Conservation (phyloP, 2,113 vertebrate genomes). For the Gymnocephalus cernua region DNA sequence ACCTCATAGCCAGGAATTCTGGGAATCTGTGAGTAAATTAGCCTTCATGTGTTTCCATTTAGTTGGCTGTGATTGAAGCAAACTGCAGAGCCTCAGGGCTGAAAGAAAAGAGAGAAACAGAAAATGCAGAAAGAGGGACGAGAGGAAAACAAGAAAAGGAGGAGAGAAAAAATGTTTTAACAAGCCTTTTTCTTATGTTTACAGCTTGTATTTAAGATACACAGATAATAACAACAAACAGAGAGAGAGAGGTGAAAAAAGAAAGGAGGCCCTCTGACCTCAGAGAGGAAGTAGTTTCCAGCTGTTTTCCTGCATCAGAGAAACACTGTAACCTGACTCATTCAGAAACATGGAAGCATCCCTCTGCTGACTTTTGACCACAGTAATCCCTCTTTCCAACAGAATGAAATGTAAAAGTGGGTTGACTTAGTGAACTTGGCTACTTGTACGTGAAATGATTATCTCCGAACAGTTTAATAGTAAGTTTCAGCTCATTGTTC, state of each 20-base stretch:
- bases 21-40: slow-evolving; percentile 70
- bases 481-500: background rate
- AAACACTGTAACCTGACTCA: slow-evolving; percentile 7
- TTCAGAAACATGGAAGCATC: background rate
- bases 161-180: background rate
- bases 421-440: background rate
- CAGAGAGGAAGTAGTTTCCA: slow-evolving; percentile 44
- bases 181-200: background rate
- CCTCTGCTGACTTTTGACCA: background rate
- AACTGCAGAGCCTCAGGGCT: slow-evolving; percentile 34
- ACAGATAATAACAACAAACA: slow-evolving; percentile 1
- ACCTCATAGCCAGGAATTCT: slow-evolving; percentile 78
- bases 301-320: slow-evolving; percentile 17
- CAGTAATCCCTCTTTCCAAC: background rate
- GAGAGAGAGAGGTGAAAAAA: background rate
- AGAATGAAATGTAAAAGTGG: too few relatives aligned
- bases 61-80: slow-evolving; percentile 51
- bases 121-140: background rate
- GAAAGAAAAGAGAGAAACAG: background rate
- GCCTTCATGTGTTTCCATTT: slow-evolving; percentile 76
- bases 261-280: slow-evolving; percentile 8
- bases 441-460: background rate
- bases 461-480: too few relatives aligned
- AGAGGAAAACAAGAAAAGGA: background rate
- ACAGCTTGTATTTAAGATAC: slow-evolving; percentile 11